Conservation (phyloP, 2,888 invertebrate species). For the Acanthosepion pharaonis region DNA sequence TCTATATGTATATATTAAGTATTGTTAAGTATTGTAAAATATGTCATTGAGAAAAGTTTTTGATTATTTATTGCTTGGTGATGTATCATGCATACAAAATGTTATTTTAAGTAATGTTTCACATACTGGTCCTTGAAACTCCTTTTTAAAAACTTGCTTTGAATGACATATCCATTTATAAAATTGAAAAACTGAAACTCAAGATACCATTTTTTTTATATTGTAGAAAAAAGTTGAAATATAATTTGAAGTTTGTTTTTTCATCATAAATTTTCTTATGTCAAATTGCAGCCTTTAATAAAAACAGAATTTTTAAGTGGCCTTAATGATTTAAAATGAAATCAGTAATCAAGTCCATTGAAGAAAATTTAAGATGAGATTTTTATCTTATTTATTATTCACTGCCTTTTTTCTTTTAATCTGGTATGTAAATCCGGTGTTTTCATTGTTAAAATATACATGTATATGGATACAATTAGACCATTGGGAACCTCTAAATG, state of each 20-base stretch:
- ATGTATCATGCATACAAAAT: background rate
- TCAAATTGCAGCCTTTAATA: background rate
- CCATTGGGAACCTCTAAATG: background rate
- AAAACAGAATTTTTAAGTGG: background rate
- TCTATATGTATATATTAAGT: background rate
- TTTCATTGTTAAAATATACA: background rate
- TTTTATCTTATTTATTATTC: background rate
- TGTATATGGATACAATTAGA: background rate
- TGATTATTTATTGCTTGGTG: background rate
- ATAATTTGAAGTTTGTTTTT: background rate
- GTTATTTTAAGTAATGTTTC: background rate
- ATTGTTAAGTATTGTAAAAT: constrained; percentile 18
- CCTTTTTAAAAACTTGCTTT: background rate
- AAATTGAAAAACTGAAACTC: background rate
- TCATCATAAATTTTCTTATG: background rate
- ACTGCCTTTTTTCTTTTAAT: constrained; percentile 23
- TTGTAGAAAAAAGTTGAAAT: background rate
- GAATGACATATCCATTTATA: background rate
- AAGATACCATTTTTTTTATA: background rate
- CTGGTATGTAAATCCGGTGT: constrained; percentile 4
- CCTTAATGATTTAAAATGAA: background rate
- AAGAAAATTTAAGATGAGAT: constrained; percentile 33
- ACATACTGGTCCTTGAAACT: background rate
- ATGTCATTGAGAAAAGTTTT: background rate
- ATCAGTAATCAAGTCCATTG: background rate